Base-by-base conservation (phyloP, 92 coral and sea anemone species). In the Paragorgia papillata region DNA sequence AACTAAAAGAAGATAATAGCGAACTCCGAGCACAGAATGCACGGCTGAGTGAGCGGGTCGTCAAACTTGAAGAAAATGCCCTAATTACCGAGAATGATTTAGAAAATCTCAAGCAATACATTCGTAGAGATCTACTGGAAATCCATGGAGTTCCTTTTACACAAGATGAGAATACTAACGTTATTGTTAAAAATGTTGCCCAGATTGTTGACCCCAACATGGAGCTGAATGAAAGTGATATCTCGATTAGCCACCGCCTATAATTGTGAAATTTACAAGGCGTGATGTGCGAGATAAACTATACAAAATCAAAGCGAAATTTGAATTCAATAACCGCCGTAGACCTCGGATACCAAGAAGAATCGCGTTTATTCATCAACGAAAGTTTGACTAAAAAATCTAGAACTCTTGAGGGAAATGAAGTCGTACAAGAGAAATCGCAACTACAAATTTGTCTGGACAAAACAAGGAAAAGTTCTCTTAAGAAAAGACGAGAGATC, bases 171-270 rank as follows among this genome's bases (percentile, higher is more conserved):
- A 55, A 56, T 22, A 80, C 69, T 25, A 57, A 66, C 35, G 44
- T 30, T 15, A 51, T 80, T 22, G 84, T 80, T 15, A 26, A 21
- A 26, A 22, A 80, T 21, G 84, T 80, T 57, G 79, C 69, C 12
- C 15, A 68, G n/a, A 15, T 67, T 27, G 19, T 55, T 30, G 79
- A 65, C 51, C 76, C 84, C 39, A 67, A 67, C n/a, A 28, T 50
- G 24, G 19, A 2, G 27, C 76, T 80, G 12, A 9, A 55, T 14
- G 79, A 67, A 2, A 50, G 2, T 25, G 68, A 80, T 15, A 80
- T 80, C 7, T 80, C 78, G 17, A 80, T 68, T 44, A 80, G 84
- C 28, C 68, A n/a, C 74, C 82, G 29, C 32, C 61, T 10, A 77
- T 77, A 32, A 77, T 77, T 22, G 74, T 33, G 17, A 62, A 46